Conservation (phyloP, 2,797 vertebrate genomes). For the Danio jaintianensis region DNA sequence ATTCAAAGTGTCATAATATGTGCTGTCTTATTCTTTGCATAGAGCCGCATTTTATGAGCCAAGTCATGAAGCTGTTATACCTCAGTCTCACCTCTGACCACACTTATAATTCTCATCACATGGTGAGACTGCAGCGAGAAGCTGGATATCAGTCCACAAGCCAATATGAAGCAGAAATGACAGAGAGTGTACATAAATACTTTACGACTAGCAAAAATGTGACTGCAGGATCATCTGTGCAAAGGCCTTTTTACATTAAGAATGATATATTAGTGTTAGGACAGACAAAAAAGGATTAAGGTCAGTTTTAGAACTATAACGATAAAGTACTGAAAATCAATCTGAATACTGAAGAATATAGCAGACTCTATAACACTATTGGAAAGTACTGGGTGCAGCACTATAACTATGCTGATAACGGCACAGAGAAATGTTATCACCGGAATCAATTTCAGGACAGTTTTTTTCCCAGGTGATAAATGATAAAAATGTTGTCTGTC, state of each 20-base stretch:
- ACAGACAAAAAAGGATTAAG: background rate
- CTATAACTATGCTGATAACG: too few relatives aligned
- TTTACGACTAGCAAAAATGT: background rate
- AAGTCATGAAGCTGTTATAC: slow-evolving; percentile 27
- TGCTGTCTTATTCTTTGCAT: slow-evolving; percentile 18
- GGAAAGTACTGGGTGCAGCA: too few relatives aligned
- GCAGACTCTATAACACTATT: too few relatives aligned
- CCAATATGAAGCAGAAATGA: slow-evolving; percentile 9
- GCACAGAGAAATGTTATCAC: too few relatives aligned
- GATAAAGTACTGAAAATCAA: too few relatives aligned
- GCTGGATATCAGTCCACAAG: slow-evolving; percentile 7
- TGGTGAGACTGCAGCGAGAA: slow-evolving; percentile 18
- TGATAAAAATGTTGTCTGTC: too few relatives aligned
- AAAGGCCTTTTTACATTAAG: background rate
- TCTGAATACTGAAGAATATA: too few relatives aligned
- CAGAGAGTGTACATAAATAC: background rate
- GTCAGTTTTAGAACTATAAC: background rate
- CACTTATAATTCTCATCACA: slow-evolving; percentile 26
- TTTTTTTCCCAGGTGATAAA: too few relatives aligned
- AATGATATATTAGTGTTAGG: background rate
- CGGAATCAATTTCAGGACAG: too few relatives aligned
- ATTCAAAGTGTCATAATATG: slow-evolving; percentile 19
- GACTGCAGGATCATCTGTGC: background rate
- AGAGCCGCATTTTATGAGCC: slow-evolving; percentile 16
- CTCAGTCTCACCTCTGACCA: slow-evolving; percentile 33